Evolutionary conservation across 2,113 vertebrate genomes (phyloP).

Genomic region (Sphaerodactylus townsendi): DNA sequence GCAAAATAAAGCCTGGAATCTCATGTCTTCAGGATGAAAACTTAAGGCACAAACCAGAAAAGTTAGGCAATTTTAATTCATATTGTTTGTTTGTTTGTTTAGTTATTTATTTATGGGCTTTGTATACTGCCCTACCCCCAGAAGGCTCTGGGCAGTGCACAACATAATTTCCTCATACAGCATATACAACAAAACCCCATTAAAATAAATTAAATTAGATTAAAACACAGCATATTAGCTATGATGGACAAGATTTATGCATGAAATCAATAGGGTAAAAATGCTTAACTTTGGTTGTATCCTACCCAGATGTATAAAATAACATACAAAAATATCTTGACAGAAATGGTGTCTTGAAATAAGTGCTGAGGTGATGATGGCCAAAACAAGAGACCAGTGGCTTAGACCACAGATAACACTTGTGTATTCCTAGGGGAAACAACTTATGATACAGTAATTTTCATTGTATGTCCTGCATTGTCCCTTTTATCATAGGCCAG

Average conservation of each 20-base stretch:
- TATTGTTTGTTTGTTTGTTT: too few species aligned
- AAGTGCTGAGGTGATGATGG: not conserved
- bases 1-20: too few species aligned
- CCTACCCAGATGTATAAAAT: not conserved
- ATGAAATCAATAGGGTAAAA: not conserved
- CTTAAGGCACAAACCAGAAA: not conserved
- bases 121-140: too few species aligned
- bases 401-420: not conserved
- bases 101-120: too few species aligned
- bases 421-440: not conserved
- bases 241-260: not conserved
- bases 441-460: not conserved
- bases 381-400: not conserved
- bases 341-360: not conserved
- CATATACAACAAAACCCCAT: too few species aligned
- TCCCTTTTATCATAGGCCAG: constrained; percentile 76
- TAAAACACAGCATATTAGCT: not conserved
- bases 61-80: not conserved
- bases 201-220: too few species aligned
- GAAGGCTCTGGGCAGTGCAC: too few species aligned
- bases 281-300: not conserved
- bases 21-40: not conserved
- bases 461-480: not conserved
- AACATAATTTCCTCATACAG: too few species aligned
- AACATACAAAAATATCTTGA: not conserved